Conservation (phyloP, 2,113 vertebrate genomes). For the Typhlomys cinereus region DNA sequence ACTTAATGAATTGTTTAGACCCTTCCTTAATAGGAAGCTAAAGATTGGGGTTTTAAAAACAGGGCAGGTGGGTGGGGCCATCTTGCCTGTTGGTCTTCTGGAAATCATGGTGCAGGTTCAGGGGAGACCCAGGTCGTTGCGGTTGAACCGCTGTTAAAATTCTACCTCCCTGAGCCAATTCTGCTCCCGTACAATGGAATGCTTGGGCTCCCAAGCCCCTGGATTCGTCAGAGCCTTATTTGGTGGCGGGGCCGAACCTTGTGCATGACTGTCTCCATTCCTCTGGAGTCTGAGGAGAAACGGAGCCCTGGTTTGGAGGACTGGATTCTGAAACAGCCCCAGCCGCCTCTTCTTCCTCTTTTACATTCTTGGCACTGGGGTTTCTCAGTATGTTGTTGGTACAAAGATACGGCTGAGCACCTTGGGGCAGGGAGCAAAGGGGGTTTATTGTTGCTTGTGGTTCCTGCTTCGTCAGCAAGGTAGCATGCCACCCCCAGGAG, state of each 20-base stretch:
- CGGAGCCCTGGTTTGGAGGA: conserved; percentile 23
- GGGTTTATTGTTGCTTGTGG: too few species aligned
- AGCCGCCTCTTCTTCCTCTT: neutral
- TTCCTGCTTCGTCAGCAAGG: too few species aligned
- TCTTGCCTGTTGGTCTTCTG: conserved; percentile 40
- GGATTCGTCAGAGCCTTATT: conserved; percentile 1
- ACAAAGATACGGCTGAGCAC: too few species aligned
- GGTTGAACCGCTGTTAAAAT: neutral
- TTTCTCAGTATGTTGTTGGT: too few species aligned
- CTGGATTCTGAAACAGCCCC: neutral
- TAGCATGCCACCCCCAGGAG: too few species aligned
- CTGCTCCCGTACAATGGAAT: conserved; percentile 39
- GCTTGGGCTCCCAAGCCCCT: neutral
- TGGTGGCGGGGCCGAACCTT: conserved; percentile 22
- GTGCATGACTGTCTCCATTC: conserved; percentile 61
- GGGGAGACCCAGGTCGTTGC: neutral
- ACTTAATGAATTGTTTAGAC: conserved; percentile 48
- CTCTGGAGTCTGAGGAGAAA: conserved; percentile 46
- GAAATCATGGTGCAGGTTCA: neutral
- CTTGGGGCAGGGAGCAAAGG: too few species aligned
- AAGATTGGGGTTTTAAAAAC: neutral
- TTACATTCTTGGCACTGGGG: neutral
- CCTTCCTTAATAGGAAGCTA: conserved; percentile 41
- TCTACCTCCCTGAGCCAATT: neutral
- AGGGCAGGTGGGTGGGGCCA: conserved; percentile 7